Evolutionary conservation across 2,888 invertebrate species (phyloP), one percentile per base, ranked within the genome.

Genomic region (Agonopterix arenella): DNA sequence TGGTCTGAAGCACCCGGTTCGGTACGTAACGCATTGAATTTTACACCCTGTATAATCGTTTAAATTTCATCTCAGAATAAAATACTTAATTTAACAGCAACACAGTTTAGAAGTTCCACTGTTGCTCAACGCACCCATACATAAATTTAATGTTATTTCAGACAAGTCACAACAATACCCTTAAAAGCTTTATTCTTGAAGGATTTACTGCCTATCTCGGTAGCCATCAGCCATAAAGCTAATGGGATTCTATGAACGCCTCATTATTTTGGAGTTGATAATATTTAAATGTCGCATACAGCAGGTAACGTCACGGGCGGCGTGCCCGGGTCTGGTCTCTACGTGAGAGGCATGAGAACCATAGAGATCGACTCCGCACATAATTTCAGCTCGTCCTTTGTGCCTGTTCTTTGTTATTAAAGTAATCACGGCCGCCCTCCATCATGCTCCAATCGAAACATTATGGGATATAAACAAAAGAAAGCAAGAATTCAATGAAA

Each of bases 401-500:
- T 86, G 72, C 74, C 66, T 67, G 65, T 64, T 77, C 84, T 82
- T 88, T 89, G 86, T 89, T 88, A 88, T 88, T 88, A 86, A 84
- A 86, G 84, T 85, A 88, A 88, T 88, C 88, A 88, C 79, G 71
- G 78, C 69, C 74, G 80, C 83, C 79, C 84, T 84, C 84, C 82
- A 83, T 82, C 84, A 74, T 78, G 73, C 75, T 73, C 80, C 85
- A 83, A 88, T 86, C 86, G 86, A 81, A 86, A 85, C 85, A 85
- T 86, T 86, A 86, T 84, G 80, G 86, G 84, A 81, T 84, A 84
- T 85, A 89, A 88, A 89, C 88, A 89, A 89, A 89, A 88, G 88
- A 83, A 79, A 85, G 73, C 80, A 80, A 83, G 84, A 83, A 88
- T 88, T 86, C 81, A 85, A 84, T 86, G 86, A 84, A 85, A 88